Conservation (phyloP, 2,113 vertebrate species). For the Sphyrna mokarran region DNA sequence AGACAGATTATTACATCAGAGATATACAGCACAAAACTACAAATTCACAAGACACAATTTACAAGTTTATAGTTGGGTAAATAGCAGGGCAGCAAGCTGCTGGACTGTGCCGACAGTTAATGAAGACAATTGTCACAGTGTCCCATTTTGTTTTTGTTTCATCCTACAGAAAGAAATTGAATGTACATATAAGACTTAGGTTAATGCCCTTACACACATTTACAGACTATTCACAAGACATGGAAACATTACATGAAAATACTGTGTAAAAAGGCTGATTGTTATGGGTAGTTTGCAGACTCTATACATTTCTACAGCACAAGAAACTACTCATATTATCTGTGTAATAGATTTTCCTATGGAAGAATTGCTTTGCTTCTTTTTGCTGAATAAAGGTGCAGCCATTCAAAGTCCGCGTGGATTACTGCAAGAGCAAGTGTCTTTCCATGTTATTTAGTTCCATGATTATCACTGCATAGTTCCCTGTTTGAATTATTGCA, state of each 20-base stretch:
- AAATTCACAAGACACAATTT: constrained; percentile 32
- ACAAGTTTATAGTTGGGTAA: constrained; percentile 50
- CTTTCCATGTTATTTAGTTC: constrained; percentile 61
- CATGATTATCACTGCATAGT: constrained; percentile 94
- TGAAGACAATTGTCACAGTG: constrained; percentile 68
- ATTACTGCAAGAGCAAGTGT: constrained; percentile 65
- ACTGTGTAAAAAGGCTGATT: constrained; percentile 57
- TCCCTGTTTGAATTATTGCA: constrained; percentile 91
- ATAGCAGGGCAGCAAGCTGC: constrained; percentile 60
- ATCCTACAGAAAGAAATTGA: constrained; percentile 64
- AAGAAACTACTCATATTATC: constrained; percentile 60
- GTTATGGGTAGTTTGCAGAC: constrained; percentile 56
- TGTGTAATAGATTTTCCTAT: constrained; percentile 51
- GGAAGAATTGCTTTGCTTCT: constrained; percentile 56
- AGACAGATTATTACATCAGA: constrained; percentile 22
- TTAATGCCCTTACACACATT: constrained; percentile 70
- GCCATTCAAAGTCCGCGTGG: constrained; percentile 47
- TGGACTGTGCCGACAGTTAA: constrained; percentile 60
- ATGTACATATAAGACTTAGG: constrained; percentile 55
- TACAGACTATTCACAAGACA: constrained; percentile 63
- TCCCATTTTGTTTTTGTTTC: constrained; percentile 46
- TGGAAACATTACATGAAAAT: constrained; percentile 59
- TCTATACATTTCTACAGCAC: constrained; percentile 53
- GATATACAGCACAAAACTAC: constrained; percentile 26
- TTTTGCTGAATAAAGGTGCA: constrained; percentile 31